Evolutionary conservation across 2,113 vertebrate genomes (phyloP).

Genomic region (Hipposideros armiger): DNA sequence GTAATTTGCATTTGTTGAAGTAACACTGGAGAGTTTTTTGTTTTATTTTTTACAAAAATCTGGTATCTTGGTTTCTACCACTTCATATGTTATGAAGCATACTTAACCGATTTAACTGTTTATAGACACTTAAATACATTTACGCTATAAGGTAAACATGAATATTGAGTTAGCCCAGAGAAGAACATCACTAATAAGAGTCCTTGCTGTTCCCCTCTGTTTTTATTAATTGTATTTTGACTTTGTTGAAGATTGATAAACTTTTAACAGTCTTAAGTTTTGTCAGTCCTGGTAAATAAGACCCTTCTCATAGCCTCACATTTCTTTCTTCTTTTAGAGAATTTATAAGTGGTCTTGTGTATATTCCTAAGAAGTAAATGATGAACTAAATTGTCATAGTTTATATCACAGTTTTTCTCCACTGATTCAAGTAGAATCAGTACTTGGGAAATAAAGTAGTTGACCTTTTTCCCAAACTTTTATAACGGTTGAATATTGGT

Average conservation of each 20-base stretch:
- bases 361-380: constrained; percentile 13
- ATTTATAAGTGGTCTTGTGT: neutral
- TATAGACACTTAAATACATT: neutral
- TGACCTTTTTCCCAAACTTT: neutral
- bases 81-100: neutral
- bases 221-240: constrained; percentile 1
- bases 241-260: neutral
- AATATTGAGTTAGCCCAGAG: neutral
- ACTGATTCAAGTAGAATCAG: neutral
- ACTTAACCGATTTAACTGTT: neutral
- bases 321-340: neutral
- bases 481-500: constrained; percentile 22
- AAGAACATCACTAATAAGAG: neutral
- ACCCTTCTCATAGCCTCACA: neutral
- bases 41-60: neutral
- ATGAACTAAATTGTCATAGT: neutral
- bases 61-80: neutral
- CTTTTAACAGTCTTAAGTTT: neutral
- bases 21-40: neutral
- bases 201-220: neutral
- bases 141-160: neutral
- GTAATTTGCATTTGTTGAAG: neutral
- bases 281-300: neutral
- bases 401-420: neutral
- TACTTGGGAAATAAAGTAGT: neutral